Base-by-base conservation (phyloP, 2,888 invertebrate species). In the Stratiomys singularior region DNA sequence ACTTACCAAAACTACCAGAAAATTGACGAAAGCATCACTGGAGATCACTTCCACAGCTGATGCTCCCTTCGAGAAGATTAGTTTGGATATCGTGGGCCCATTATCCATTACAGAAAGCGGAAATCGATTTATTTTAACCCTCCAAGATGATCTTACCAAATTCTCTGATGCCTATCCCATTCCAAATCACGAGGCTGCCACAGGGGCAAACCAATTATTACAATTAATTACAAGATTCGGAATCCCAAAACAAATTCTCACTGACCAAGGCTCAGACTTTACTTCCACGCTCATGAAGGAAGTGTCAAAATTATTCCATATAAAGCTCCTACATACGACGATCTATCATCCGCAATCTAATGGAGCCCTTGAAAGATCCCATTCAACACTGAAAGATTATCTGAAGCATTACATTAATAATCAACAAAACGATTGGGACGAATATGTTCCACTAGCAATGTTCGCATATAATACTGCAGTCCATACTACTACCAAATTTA, bases 201-300 rank as follows among this genome's bases (percentile, higher is more conserved):
- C 60, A 15, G 60, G 21, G 23, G 60, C 60, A 23, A 60, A 60
- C 4, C 79, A 82, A 18, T 60, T 78, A 37, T 78, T 86, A 1
- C 64, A 15, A 81, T 83, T 4, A 71, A 82, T 1, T 85, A 85
- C 78, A 85, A 85, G 13, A 83, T 85, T 11, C 85, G 86, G 0
- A 82, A 66, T 66, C n/a, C 66, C 9, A 81, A 44, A 30, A 18
- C 23, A 63, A 1, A 76, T 86, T 30, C 9, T 30, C 23, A 69
- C 69, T 3, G 69, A 69, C 13, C 69, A 47, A 46, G 69, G 69
- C 9, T 69, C 47, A 23, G 46, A 69, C 25, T 69, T 69, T 25
- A 69, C 69, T 23, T 69, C 69, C 11, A 28, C 28, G 9, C 30
- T 85, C 60, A 79, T 86, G 5, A 83, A 83, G 81, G 81, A 85